Conservation (phyloP, 2,797 vertebrate genomes). For the Enteromius mattozi region DNA sequence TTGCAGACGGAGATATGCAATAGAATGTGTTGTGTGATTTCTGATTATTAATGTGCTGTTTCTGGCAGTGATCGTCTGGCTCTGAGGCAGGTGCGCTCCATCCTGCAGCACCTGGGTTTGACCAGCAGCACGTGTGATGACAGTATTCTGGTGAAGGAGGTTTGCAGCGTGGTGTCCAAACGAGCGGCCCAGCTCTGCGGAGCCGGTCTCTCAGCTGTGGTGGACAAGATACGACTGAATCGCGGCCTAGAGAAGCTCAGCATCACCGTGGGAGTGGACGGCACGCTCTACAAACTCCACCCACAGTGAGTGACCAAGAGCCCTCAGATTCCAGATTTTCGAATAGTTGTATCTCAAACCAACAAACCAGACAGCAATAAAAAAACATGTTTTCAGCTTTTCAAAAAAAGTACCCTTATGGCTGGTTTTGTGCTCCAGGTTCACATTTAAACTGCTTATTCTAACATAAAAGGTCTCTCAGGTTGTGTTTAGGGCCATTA, state of each 20-base stretch:
- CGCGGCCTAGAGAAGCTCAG: constrained; percentile 84
- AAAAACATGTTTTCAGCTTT: too few species aligned
- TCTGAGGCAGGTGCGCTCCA: constrained; percentile 92
- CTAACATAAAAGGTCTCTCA: too few species aligned
- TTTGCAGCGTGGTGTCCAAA: constrained; percentile 87
- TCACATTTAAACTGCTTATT: too few species aligned
- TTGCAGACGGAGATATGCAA: neutral
- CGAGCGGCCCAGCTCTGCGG: constrained; percentile 94
- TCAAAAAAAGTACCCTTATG: too few species aligned
- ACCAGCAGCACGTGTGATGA: constrained; percentile 91
- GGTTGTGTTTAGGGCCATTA: too few species aligned
- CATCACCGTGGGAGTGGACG: constrained; percentile 93
- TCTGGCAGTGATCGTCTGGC: constrained; percentile 88
- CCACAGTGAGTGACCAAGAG: constrained; percentile 86
- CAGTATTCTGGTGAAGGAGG: constrained; percentile 97
- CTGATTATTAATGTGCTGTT: neutral
- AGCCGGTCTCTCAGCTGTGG: constrained; percentile 90
- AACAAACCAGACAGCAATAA: too few species aligned
- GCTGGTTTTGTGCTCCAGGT: too few species aligned
- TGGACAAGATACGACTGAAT: constrained; percentile 93
- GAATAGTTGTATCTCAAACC: too few species aligned
- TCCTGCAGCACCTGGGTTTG: constrained; percentile 93
- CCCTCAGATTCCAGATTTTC: too few species aligned
- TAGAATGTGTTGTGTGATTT: neutral
- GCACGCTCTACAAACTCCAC: constrained; percentile 95